Evolutionary conservation across 1,140 invertebrate genomes (phyloP).

Genomic region (Batillaria attramentaria): DNA sequence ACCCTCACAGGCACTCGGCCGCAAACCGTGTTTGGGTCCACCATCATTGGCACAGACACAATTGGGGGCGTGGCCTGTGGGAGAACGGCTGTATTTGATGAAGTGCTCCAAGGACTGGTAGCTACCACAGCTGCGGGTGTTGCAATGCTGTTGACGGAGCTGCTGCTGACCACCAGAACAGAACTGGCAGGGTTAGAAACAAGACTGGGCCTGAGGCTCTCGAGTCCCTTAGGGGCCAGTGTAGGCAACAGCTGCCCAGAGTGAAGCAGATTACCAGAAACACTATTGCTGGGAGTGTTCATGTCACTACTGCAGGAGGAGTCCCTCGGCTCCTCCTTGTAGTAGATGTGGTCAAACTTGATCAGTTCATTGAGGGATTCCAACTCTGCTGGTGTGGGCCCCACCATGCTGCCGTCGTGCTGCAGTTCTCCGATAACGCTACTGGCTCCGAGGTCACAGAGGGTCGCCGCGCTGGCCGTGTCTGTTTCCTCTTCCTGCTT

Average conservation of each 20-base stretch:
- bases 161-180: neutral
- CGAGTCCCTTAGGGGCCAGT: neutral
- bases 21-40: slow-evolving; percentile 23
- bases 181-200: neutral
- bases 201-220: neutral
- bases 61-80: neutral
- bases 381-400: slow-evolving; percentile 71
- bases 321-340: slow-evolving; percentile 58
- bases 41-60: neutral
- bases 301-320: slow-evolving; percentile 24
- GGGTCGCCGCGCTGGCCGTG: slow-evolving; percentile 39
- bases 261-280: slow-evolving; percentile 10
- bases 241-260: neutral
- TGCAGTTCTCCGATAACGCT: slow-evolving; percentile 31
- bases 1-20: neutral
- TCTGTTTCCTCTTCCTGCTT: slow-evolving; percentile 43
- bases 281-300: neutral
- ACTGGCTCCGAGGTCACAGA: slow-evolving; percentile 31
- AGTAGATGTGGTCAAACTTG: slow-evolving; percentile 70
- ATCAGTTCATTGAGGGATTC: slow-evolving; percentile 73
- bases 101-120: neutral
- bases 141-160: neutral
- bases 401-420: slow-evolving; percentile 62
- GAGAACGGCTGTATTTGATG: neutral
- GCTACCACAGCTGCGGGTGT: neutral